Evolutionary conservation across 2,888 invertebrate genomes (phyloP).

Genomic region (Lasioglossum vierecki): DNA sequence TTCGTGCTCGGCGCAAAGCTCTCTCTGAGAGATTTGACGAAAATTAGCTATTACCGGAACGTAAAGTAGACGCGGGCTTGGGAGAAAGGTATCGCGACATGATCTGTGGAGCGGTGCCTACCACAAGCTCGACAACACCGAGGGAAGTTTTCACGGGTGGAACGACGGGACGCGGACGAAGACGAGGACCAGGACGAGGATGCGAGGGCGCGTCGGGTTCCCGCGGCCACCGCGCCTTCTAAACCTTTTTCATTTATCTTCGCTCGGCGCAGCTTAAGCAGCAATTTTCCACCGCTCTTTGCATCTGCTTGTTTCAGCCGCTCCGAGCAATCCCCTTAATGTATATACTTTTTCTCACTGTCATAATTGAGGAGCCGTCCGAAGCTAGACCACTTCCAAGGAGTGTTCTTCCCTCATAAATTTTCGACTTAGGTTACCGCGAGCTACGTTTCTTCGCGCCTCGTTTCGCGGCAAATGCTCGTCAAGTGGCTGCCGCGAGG

Average conservation of each 20-base stretch:
- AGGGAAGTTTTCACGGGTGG: slow-evolving; percentile 24
- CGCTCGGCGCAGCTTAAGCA: slow-evolving; percentile 66
- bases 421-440: slow-evolving; percentile 45
- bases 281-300: slow-evolving; percentile 65
- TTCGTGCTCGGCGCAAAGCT: neutral
- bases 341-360: slow-evolving; percentile 71
- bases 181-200: neutral
- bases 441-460: slow-evolving; percentile 29
- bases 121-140: neutral
- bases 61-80: neutral
- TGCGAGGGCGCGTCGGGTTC: neutral
- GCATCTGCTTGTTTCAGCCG: slow-evolving; percentile 62
- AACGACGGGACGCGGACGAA: neutral
- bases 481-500: slow-evolving; percentile 12
- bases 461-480: slow-evolving; percentile 14
- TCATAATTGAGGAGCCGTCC: slow-evolving; percentile 66
- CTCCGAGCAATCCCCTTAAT: slow-evolving; percentile 68
- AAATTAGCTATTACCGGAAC: neutral
- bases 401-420: slow-evolving; percentile 57
- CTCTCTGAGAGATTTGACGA: neutral
- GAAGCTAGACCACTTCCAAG: slow-evolving; percentile 44
- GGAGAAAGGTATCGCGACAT: neutral
- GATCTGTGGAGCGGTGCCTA: slow-evolving; percentile 14
- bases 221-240: slow-evolving; percentile 28
- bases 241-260: slow-evolving; percentile 71